A percentile compares a stretch with the other conserved stretches of the same genome.
phyloP scores from a whole-genome alignment of 2,113 vertebrate genomes.

The Prolemur simus region DNA sequence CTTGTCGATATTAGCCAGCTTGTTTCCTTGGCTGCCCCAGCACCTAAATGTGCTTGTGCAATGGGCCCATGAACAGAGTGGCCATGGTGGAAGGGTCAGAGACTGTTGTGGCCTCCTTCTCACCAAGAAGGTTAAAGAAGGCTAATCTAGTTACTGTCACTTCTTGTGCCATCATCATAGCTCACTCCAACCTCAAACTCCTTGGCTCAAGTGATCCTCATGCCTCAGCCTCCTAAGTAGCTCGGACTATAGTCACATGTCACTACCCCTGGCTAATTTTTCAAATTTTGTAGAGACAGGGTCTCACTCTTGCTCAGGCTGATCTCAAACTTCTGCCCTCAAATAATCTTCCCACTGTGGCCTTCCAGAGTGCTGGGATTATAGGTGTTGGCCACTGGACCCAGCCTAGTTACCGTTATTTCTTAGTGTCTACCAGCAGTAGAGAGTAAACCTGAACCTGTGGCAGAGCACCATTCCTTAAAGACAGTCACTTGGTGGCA shows the following conservation, averaged over 20 bases:
- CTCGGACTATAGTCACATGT: too few relatives aligned
- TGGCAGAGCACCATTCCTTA: not conserved
- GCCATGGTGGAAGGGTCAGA: rapidly evolving
- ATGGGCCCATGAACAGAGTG: not conserved
- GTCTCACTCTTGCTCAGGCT: too few relatives aligned
- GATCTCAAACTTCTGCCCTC: too few relatives aligned
- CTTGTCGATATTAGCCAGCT: not conserved
- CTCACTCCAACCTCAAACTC: too few relatives aligned
- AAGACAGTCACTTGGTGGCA: not conserved
- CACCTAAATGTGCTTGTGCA: not conserved
- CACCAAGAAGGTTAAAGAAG: not conserved
- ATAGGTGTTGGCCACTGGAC: too few relatives aligned
- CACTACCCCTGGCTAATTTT: too few relatives aligned
- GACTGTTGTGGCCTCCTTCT: not conserved
- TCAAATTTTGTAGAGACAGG: too few relatives aligned
- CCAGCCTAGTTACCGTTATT: too few relatives aligned
- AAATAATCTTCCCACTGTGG: too few relatives aligned
- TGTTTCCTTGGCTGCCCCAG: not conserved
- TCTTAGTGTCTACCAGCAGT: not conserved
- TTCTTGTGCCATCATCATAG: not conserved
- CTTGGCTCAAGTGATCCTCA: too few relatives aligned
- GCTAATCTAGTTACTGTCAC: not conserved
- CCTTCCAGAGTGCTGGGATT: too few relatives aligned
- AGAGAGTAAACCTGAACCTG: not conserved
- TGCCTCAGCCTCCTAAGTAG: too few relatives aligned